Percentiles rank a stretch among this genome's conserved stretches.
These are phyloP conservation scores for Bufotes viridis DNA, from an alignment of 2,797 vertebrate species.

Conservation along the genomic window DNA sequence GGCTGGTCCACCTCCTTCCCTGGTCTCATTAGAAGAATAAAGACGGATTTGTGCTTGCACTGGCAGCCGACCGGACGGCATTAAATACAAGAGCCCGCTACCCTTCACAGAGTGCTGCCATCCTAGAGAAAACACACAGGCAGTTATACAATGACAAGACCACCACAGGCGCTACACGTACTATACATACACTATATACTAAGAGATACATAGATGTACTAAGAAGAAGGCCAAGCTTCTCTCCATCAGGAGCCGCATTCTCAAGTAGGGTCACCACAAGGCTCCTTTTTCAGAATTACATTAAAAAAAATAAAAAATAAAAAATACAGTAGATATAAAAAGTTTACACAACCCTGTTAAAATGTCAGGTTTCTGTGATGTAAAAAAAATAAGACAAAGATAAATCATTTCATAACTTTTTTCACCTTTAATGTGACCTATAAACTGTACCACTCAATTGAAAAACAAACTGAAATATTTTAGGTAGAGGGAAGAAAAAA, in stretches of 20 bases:
- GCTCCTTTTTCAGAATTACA: too few relatives aligned
- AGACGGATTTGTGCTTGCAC: slow-evolving; percentile 80
- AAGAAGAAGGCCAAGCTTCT: background rate
- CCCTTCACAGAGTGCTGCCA: slow-evolving; percentile 78
- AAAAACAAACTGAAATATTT: too few relatives aligned
- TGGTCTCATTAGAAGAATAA: slow-evolving; percentile 83
- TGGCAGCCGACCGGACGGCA: slow-evolving; percentile 74
- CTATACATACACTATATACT: too few relatives aligned
- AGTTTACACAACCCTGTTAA: too few relatives aligned
- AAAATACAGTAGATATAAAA: too few relatives aligned
- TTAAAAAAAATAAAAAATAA: too few relatives aligned
- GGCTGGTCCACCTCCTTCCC: slow-evolving; percentile 75
- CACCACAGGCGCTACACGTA: background rate
- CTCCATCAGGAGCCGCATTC: background rate
- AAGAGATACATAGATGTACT: background rate
- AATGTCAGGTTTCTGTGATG: too few relatives aligned
- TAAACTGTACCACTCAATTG: too few relatives aligned
- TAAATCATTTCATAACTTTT: too few relatives aligned
- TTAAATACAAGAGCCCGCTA: slow-evolving; percentile 74
- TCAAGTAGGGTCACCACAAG: background rate
- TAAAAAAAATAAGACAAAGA: too few relatives aligned
- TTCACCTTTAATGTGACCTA: too few relatives aligned
- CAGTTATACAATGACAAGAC: background rate
- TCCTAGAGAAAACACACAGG: slow-evolving; percentile 72
- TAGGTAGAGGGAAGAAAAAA: too few relatives aligned